Conservation (phyloP, 1,140 invertebrate species). For the Acromyrmex charruanus region DNA sequence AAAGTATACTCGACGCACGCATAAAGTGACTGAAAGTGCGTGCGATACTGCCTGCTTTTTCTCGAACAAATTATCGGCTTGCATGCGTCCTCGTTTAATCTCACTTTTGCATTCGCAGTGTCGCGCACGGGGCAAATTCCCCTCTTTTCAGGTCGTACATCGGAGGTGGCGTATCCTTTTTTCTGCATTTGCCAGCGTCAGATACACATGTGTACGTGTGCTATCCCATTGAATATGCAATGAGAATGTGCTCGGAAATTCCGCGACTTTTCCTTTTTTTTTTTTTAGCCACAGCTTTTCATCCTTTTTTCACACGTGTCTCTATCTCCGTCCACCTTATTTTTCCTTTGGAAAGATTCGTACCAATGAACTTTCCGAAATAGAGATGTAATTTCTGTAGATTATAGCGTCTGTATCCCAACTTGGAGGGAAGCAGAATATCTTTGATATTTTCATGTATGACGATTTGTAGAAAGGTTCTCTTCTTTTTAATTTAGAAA, state of each 20-base stretch:
- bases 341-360: conserved; percentile 19
- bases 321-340: not conserved
- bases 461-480: not conserved
- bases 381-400: conserved; percentile 49
- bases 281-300: conserved; percentile 32
- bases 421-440: not conserved
- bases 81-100: conserved; percentile 51
- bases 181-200: conserved; percentile 56
- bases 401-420: not conserved
- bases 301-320: conserved; percentile 12
- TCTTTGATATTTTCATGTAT: not conserved
- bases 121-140: conserved; percentile 12
- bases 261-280: conserved; percentile 3
- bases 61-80: conserved; percentile 57
- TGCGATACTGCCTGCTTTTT: conserved; percentile 18
- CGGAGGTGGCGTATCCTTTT: conserved; percentile 50
- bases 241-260: conserved; percentile 59
- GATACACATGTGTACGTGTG: conserved; percentile 57
- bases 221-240: conserved; percentile 61
- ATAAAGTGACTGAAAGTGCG: conserved; percentile 36
- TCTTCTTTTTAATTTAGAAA: not conserved
- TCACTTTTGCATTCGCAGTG: conserved; percentile 51
- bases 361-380: conserved; percentile 3
- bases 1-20: not conserved
- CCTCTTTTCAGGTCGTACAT: conserved; percentile 54